A percentile compares a stretch with the other conserved stretches of the same genome.
Conservation (phyloP, 1,140 invertebrate species). For the Sinella curviseta region DNA sequence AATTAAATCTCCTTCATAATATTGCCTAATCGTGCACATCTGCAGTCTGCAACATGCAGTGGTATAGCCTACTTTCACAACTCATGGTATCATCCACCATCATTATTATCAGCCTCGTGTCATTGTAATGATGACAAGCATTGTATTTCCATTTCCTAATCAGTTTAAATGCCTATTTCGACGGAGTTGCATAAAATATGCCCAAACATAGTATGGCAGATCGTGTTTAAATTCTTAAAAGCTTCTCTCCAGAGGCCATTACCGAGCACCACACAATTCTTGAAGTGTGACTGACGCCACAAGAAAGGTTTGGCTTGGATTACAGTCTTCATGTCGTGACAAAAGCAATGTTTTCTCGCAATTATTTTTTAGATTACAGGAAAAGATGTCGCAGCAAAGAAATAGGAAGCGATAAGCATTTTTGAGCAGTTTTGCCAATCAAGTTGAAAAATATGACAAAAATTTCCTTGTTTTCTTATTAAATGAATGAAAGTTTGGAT, state of each 20-base stretch:
- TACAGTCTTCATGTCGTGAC: background rate
- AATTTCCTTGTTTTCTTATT: too few relatives aligned
- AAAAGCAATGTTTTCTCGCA: background rate
- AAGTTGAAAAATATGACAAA: too few relatives aligned
- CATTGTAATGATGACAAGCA: background rate
- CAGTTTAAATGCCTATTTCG: background rate
- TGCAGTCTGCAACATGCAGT: background rate
- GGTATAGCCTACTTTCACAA: background rate
- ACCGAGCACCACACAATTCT: background rate
- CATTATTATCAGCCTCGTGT: background rate
- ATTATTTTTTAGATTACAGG: background rate
- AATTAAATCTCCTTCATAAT: background rate
- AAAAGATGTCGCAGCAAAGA: background rate
- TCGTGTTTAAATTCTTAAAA: too few relatives aligned
- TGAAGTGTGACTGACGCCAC: slow-evolving; percentile 2
- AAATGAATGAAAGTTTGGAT: too few relatives aligned
- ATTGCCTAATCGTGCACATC: background rate
- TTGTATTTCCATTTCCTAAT: background rate
- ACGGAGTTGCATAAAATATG: background rate
- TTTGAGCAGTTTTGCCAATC: too few relatives aligned
- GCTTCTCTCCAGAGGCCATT: background rate
- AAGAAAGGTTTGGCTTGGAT: background rate
- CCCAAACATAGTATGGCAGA: too few relatives aligned
- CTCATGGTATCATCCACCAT: background rate
- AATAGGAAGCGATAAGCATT: background rate